phyloP scores from a whole-genome alignment of 2,113 vertebrate genomes.

The Datnioides undecimradiatus region DNA sequence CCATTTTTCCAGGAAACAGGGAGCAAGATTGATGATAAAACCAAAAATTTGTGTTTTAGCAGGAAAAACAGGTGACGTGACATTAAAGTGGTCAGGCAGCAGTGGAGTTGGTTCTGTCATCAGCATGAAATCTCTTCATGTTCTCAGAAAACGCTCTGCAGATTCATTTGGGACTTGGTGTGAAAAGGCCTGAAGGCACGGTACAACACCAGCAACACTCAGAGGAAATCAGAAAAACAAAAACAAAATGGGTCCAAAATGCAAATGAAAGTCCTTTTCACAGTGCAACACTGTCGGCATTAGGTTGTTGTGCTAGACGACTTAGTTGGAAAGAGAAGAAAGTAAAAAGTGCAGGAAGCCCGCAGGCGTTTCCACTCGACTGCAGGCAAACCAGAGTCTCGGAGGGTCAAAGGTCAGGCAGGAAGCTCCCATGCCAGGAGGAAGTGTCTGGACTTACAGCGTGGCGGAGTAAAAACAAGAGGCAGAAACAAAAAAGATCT shows the following conservation, averaged over 20 bases:
- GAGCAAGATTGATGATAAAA: neutral
- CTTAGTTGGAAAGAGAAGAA: slow-evolving; percentile 50
- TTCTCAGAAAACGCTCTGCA: neutral
- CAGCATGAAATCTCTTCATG: neutral
- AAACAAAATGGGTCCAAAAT: slow-evolving; percentile 31
- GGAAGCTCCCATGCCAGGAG: slow-evolving; percentile 40
- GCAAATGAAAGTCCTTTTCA: slow-evolving; percentile 43
- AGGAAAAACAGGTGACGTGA: neutral
- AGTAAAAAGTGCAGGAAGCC: slow-evolving; percentile 61
- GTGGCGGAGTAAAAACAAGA: slow-evolving; percentile 15
- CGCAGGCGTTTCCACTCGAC: slow-evolving; percentile 32
- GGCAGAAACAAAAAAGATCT: slow-evolving; percentile 19
- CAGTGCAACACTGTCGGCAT: slow-evolving; percentile 44
- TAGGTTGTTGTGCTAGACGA: slow-evolving; percentile 48
- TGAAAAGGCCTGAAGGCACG: slow-evolving; percentile 56
- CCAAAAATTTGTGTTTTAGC: no score
- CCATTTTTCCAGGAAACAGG: neutral
- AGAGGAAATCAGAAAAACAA: slow-evolving; percentile 17
- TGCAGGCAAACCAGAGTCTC: slow-evolving; percentile 44
- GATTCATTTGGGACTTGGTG: slow-evolving; percentile 27
- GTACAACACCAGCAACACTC: slow-evolving; percentile 40
- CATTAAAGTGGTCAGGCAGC: neutral
- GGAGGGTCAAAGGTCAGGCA: slow-evolving; percentile 50
- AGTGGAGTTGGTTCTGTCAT: neutral
- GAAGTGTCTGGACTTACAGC: slow-evolving; percentile 24